These are phyloP conservation scores for Trissoscelio sp. DNA, from an alignment of 2,888 invertebrate species.

Conservation along the genomic window DNA sequence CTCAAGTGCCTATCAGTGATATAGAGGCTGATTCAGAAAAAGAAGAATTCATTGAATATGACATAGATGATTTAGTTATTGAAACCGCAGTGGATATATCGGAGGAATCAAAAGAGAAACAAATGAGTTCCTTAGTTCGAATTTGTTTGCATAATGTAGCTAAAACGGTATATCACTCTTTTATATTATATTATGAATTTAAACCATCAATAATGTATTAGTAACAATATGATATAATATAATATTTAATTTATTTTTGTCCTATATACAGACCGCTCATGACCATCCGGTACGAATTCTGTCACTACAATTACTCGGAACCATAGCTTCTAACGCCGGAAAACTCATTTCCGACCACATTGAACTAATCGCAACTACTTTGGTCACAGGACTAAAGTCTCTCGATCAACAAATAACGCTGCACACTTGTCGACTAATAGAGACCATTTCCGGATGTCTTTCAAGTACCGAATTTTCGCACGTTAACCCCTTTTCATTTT, in stretches of 20 bases:
- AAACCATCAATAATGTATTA: too few relatives aligned
- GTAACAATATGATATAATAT: too few relatives aligned
- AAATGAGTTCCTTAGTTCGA: slow-evolving; percentile 69
- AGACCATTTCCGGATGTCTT: slow-evolving; percentile 85
- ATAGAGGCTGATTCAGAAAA: slow-evolving; percentile 66
- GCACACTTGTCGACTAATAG: slow-evolving; percentile 89
- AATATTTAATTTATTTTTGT: too few relatives aligned
- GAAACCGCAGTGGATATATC: slow-evolving; percentile 24
- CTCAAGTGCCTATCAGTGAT: slow-evolving; percentile 46
- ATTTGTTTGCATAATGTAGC: slow-evolving; percentile 84
- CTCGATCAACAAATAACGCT: slow-evolving; percentile 88
- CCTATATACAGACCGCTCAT: slow-evolving; percentile 74
- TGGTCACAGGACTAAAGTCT: slow-evolving; percentile 86
- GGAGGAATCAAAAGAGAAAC: slow-evolving; percentile 54
- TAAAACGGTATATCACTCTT: slow-evolving; percentile 77
- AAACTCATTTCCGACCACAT: slow-evolving; percentile 84
- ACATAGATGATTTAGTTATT: slow-evolving; percentile 52
- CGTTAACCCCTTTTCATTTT: slow-evolving; percentile 74
- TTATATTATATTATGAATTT: too few relatives aligned
- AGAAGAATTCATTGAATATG: slow-evolving; percentile 71
- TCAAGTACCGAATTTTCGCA: slow-evolving; percentile 69
- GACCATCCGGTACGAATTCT: slow-evolving; percentile 89
- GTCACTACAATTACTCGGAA: slow-evolving; percentile 88
- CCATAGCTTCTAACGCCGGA: slow-evolving; percentile 84
- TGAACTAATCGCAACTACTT: slow-evolving; percentile 85